Base-by-base conservation (phyloP, 2,888 invertebrate species). In the Nemotelus pantherinus region DNA sequence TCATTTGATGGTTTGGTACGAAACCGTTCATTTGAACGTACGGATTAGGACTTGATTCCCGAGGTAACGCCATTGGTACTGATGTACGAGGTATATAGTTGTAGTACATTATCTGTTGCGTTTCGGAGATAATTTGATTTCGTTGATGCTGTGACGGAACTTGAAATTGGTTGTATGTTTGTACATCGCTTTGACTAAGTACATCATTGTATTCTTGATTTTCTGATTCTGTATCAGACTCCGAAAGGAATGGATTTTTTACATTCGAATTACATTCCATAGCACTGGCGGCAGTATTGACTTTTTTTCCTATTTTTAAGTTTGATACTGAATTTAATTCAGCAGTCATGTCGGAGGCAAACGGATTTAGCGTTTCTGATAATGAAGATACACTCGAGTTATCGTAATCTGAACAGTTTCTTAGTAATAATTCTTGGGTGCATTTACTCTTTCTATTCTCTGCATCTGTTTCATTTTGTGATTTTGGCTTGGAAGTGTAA, bases 281-380 rank as follows among this genome's bases (percentile, higher is more conserved):
- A 43, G 68, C 68, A 68, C 53, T 41, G 39, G 63, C 43, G 7
- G 63, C 39, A 10, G 9, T 58, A 57, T 4, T 25, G 25, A 25
- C 25, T 25, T 25, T 25, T 1, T 25, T 25, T 25, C 25, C 25
- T 25, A 25, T 25, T 25, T 25, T 25, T 25, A 25, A 25, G 25
- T 25, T 25, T 25, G 25, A 1, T 25, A 25, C 25, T 25, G 25
- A 25, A 25, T 25, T 25, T 25, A 25, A 53, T 6, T 53, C 53
- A 53, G 6, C 10, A 10, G 53, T 53, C 4, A 63, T 3, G 9
- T 63, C 63, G 43, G 63, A 41, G 6, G 9, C 5, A n/a, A 74
- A 74, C 48, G 74, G 74, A 63, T 74, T 74, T 39, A 47, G 48
- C 10, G 58, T 72, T 43, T 72, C 58, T 7, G 58, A 72, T 47